Evolutionary conservation across 2,888 invertebrate genomes (phyloP).

Genomic region (Platycnemis pennipes): DNA sequence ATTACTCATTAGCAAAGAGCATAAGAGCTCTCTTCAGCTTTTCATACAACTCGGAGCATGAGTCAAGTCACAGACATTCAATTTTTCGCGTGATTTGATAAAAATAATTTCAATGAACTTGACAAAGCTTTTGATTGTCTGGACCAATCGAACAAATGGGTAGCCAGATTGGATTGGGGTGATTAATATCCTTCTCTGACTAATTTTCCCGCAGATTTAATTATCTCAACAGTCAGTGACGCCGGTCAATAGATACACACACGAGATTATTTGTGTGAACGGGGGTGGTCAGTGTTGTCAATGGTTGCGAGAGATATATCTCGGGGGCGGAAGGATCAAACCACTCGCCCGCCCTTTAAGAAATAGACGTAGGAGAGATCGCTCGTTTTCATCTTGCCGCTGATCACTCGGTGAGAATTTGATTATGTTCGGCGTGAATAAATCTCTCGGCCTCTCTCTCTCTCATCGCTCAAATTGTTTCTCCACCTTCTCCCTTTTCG

Average conservation of each 20-base stretch:
- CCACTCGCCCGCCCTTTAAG: neutral
- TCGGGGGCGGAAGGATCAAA: neutral
- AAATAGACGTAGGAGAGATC: neutral
- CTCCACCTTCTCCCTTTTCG: neutral
- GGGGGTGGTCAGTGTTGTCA: neutral
- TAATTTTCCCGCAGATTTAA: neutral
- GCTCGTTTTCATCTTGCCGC: slow-evolving; percentile 4
- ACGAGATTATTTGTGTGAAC: too few relatives aligned
- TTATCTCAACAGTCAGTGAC: neutral
- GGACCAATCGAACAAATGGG: too few relatives aligned
- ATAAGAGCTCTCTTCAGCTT: too few relatives aligned
- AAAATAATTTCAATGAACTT: too few relatives aligned
- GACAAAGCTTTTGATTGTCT: too few relatives aligned
- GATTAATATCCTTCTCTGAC: neutral
- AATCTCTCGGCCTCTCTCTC: neutral
- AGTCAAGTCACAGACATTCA: too few relatives aligned
- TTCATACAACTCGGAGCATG: too few relatives aligned
- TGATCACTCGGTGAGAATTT: neutral
- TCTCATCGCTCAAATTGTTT: neutral
- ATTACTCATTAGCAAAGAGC: too few relatives aligned
- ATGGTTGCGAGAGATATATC: neutral
- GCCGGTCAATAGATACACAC: too few relatives aligned
- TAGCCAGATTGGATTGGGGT: too few relatives aligned
- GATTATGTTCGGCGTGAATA: neutral
- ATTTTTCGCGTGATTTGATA: too few relatives aligned